phyloP scores from a whole-genome alignment of 2,888 invertebrate genomes.

The Hydrotaea diabolus region DNA sequence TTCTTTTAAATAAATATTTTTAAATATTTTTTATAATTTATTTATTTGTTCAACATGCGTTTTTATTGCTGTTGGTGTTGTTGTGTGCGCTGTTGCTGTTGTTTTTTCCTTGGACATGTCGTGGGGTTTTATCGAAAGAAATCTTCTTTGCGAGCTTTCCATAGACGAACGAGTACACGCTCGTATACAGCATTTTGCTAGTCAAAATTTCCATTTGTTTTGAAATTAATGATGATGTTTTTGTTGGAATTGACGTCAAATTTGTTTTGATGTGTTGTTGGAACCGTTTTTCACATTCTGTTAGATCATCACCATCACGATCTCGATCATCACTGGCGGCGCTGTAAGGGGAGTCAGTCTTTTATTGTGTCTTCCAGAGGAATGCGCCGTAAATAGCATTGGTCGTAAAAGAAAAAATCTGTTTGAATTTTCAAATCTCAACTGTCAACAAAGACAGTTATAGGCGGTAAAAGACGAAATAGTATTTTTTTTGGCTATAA shows the following conservation, averaged over 20 bases:
- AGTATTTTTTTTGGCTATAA: background rate
- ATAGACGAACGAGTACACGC: no score
- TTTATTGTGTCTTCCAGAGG: background rate
- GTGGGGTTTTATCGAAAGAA: slow-evolving; percentile 40
- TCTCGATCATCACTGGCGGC: no score
- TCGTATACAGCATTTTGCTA: no score
- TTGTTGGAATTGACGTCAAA: slow-evolving; percentile 59
- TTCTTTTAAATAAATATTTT: background rate
- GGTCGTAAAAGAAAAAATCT: background rate
- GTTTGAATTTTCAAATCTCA: background rate
- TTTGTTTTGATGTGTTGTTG: slow-evolving; percentile 7
- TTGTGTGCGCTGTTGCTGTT: background rate
- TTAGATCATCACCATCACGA: slow-evolving; percentile 14
- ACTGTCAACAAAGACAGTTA: slow-evolving; percentile 20
- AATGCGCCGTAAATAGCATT: background rate
- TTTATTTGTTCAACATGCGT: slow-evolving; percentile 5
- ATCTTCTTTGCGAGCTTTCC: no score
- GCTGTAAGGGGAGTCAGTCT: no score
- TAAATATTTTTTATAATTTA: slow-evolving; percentile 5
- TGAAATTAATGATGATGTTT: no score
- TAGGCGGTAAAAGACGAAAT: background rate
- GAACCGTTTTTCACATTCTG: slow-evolving; percentile 7
- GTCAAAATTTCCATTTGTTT: slow-evolving; percentile 2
- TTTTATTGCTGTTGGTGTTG: background rate
- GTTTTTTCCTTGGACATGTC: slow-evolving; percentile 55